Base-by-base conservation (phyloP, 2,113 vertebrate species). In the Ammodytes dubius region DNA sequence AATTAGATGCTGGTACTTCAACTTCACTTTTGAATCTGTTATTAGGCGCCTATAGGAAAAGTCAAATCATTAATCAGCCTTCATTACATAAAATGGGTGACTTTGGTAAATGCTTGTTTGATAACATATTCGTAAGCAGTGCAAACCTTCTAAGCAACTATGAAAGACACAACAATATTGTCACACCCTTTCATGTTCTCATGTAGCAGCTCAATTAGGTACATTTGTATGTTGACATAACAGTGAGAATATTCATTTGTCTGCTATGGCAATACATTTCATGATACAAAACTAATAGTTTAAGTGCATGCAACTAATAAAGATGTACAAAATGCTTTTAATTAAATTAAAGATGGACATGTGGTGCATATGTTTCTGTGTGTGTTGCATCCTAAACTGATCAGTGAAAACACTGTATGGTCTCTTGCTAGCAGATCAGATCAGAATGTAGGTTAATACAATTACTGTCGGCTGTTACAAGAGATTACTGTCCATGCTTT, bases 1-100 rank as follows among this genome's bases (percentile, higher is more conserved):
- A 95, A 99, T 99, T 98, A 99, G 97, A 98, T 99, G 98, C 94
- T 99, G 98, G 97, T 99, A 99, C 96, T 99, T 99, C 97, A 99
- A 97, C 95, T 99, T 99, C 95, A 99, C 98, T 96, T 99, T 99
- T 87, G 98, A 99, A 96, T 99, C 98, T 96, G 97, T 99, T 93
- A 99, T 99, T 95, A 99, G 95, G 89, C 98, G 97, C 98, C 98
- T 99, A 78, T 45, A 85, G 83, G 81, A 93, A 77, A 92, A 81
- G 17, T 45, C 10, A 85, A 75, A 87, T 45, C 4, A 74, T 59
- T 47, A 35, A 74, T 84, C 64, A 83, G 57, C 40, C 7, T 69
- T 67, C 12, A 54, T 74, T 61, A 15, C 13, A 87, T 40, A 9
- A 70, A 74, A 84, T 64, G 8, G n/a, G 2, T 70, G n/a, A 69